Evolutionary conservation across 1,140 invertebrate genomes (phyloP), one percentile per base, ranked within the genome.

Genomic region (Chelonus insularis): DNA sequence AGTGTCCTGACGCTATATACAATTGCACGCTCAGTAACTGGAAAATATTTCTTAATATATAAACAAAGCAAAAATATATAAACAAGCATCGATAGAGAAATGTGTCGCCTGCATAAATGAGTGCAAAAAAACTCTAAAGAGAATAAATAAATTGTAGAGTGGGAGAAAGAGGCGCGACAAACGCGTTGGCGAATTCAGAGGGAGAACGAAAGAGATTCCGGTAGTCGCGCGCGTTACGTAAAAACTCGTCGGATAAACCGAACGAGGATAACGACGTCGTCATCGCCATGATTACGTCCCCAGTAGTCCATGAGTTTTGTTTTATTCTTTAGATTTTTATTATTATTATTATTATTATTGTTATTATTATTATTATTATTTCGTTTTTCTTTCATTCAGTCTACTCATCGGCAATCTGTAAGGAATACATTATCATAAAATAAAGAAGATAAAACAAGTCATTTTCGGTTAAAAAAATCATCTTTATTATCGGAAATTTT

Each of bases 261-360:
- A 51, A 62, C 41, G 52, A 43, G 54, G 57, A 60, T 64, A 64
- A 64, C 63, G 63, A 64, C 63, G 63, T 64, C 58, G 58, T 64
- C 63, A 64, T 64, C 63, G 45, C 52, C 14, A 47, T 54, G 62
- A 58, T 58, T 63, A 58, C 56, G 62, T 54, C 57, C 56, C 39
- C 32, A 41, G 32, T 51, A 39, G 47, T 37, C 36, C 18, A 16
- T n/a, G 18, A 12, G 25, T 37, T 50, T 37, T 37, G 20, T 60
- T 25, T 51, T 12, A 11, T 41, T 25, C 23, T 52, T 37, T 12
- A 25, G 9, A 23, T n/a, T 8, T 16, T 4, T 57, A 16, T 47
- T 47, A 6, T 20, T 16, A 16, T 16, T 34, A 34, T 41, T 16
- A 14, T 41, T 12, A n/a, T 41, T 16, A 41, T n/a, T 41, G 6